Evolutionary conservation across 2,113 vertebrate genomes (phyloP), one percentile per base, ranked within the genome.

Genomic region (Oryzias javanicus): DNA sequence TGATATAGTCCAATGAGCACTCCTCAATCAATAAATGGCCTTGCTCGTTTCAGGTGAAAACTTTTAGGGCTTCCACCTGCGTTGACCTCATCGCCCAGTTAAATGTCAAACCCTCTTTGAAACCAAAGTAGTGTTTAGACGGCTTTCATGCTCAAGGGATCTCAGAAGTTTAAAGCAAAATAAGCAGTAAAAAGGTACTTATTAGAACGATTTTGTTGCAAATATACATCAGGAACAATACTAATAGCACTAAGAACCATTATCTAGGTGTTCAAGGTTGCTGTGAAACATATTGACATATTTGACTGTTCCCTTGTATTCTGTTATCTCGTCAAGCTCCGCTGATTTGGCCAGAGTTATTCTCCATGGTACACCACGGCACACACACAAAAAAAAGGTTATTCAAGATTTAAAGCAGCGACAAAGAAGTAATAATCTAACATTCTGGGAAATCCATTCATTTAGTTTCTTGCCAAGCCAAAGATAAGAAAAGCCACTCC

Each of bases 1-100:
- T 67, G 78, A 87, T 83, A 79, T 79, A 85, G 76, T 75, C 86
- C 85, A 85, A 86, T 80, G 83, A 84, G 16, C 81, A 83, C 65
- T 70, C 62, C 63, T 80, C 80, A 78, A 86, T 88, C 86, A 86
- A 86, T 88, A 83, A 67, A 78, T 64, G 74, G 73, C 57, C 69
- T 47, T 3, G 57, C 70, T 74, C 75, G 64, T 51, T 71, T 55
- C 72, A 80, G 84, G 80, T 86, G 74, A 82, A 73, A 82, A 81
- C 61, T 68, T 84, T 70, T 56, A 75, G 85, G 80, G 56, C 72
- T 60, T 64, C 70, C 48, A 42, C 71, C 42, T 55, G 51, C 58
- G 55, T 49, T 80, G 76, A 85, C 70, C 72, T 67, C 64, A 13
- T 58, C 53, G 19, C 41, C 57, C 62, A 66, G 77, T 78, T 60